Evolutionary conservation across 1,140 invertebrate species (phyloP), one percentile per base, ranked within the genome.

Genomic region (Muscidifurax raptorellus): DNA sequence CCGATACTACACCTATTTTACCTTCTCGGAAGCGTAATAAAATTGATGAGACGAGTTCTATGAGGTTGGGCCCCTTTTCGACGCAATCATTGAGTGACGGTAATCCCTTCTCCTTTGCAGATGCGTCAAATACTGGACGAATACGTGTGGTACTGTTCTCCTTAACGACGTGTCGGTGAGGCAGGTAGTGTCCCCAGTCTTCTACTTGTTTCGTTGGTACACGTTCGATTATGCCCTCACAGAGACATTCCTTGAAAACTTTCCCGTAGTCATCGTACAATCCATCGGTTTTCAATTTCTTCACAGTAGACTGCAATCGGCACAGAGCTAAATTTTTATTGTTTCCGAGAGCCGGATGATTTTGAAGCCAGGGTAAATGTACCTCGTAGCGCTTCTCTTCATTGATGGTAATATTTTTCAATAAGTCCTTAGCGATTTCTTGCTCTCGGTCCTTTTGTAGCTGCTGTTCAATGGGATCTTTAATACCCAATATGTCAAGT

Each of bases 1-100:
- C 92, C 13, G 91, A 87, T 9, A 89, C 89, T 0, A 93, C 87
- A 66, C 89, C 92, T 47, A 91, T 88, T 77, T 84, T 87, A 28
- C 84, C 84, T 59, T 83, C 52, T 66, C 92, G 83, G 86, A 94
- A 94, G 18, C 87, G 77, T n/a, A 90, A 28, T 30, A 93, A 72
- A 66, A 93, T 84, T 5, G 87, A 59, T 13, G 92, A 89, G 13
- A 94, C 91, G 0, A 87, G 27, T 82, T 93, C 91, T 13, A 93
- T 87, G 1, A 93, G 84, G 87, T 93, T 93, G 15, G 47, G 84
- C n/a, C 91, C 92, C 66, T 84, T 87, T 85, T 87, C n/a, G n/a
- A n/a, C n/a, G n/a, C n/a, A n/a, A n/a, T n/a, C n/a, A n/a, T n/a
- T n/a, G n/a, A n/a, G n/a, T n/a, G n/a, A n/a, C n/a, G n/a, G n/a